Base-by-base conservation (phyloP, 2,113 vertebrate species). In the Podocnemis expansa region DNA sequence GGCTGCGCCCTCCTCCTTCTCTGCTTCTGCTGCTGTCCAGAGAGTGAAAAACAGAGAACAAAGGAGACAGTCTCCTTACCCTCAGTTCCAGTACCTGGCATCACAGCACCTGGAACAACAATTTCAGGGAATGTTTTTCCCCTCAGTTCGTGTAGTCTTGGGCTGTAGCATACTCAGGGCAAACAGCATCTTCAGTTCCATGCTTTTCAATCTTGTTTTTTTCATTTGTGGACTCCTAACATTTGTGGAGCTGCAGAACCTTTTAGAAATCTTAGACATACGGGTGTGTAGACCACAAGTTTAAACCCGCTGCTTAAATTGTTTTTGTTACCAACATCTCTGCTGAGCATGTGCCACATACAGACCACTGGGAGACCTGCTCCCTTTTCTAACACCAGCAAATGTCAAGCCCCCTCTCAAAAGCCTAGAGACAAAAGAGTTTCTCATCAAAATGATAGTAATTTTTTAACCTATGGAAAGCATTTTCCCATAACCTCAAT, bases 301-400 rank as follows among this genome's bases (percentile, higher is more conserved):
- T 60, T 5, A 60, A 60, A 60, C 29, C 29, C 29, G 10, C 55
- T 56, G 24, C 56, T 58, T 29, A 31, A 14, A 12, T 58, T 58
- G 67, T 83, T 96, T 96, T 96, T 94, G 94, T 91, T 95, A 94
- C 91, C 90, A 90, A 92, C 91, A 51, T 97, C 94, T 93, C 94
- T 93, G 89, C 86, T 94, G 94, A 95, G 92, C 80, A 89, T 84
- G 2, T 94, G 86, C 95, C 94, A 25, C 76, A 90, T 93, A 78
- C 95, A 88, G 56, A 29, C 14, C 60, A 31, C 31, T 31, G 34
- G 31, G 29, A 34, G 6, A 63, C 13, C 51, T 16, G 13, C 51
- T 52, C 6, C 31, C 60, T 14, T 16, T 4, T 22, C 22, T 38
- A 2, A 5, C 70, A 1, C 56, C 9, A 2, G 43, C 88, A 93